These are phyloP conservation scores for Tyto alba DNA, from an alignment of 2,113 vertebrate genomes.

Conservation along the genomic window DNA sequence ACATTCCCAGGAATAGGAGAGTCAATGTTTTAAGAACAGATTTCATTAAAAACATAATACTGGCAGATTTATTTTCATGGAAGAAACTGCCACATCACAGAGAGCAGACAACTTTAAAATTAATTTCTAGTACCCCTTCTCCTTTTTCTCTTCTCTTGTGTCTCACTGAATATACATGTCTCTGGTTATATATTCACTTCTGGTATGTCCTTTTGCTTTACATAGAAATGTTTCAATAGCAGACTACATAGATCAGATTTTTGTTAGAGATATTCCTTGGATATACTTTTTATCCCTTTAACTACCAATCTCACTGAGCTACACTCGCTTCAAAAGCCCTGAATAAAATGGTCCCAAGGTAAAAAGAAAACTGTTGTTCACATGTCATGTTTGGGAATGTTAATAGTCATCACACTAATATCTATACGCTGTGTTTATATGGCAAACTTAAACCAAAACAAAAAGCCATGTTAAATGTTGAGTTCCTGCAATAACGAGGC, in stretches of 20 bases:
- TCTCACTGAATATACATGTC: not conserved
- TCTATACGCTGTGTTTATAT: not conserved
- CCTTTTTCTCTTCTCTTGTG: not conserved
- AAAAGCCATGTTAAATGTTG: not conserved
- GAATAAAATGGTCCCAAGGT: not conserved
- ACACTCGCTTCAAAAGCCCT: not conserved
- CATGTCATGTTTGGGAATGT: not conserved
- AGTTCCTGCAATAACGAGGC: not conserved
- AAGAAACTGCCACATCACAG: not conserved
- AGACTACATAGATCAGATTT: not conserved
- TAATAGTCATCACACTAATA: not conserved
- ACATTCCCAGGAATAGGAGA: not conserved
- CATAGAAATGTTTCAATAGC: not conserved
- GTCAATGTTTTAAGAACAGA: slow-evolving; percentile 19
- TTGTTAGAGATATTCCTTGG: not conserved
- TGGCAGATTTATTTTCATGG: not conserved
- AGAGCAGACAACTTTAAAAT: slow-evolving; percentile 7
- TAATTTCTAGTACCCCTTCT: not conserved
- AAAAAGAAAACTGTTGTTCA: not conserved
- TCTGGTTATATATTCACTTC: not conserved
- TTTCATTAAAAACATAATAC: not conserved
- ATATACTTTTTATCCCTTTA: not conserved
- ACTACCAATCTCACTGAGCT: not conserved
- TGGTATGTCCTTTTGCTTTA: not conserved
- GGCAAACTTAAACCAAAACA: not conserved